Base-by-base conservation (phyloP, 2,113 vertebrate genomes). In the Channa maculata region DNA sequence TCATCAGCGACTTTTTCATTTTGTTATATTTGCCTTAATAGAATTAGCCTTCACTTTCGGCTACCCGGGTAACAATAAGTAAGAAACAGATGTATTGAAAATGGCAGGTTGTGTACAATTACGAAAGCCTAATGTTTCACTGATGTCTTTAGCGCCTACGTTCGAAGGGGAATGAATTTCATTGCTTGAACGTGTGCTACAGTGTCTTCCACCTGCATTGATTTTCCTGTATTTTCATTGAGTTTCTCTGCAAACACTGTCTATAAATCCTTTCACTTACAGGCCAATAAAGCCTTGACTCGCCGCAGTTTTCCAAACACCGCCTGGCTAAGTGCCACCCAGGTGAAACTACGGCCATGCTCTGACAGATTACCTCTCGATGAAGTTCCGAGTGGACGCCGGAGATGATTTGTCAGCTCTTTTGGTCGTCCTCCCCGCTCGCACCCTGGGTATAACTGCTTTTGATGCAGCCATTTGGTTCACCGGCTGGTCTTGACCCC, bases 281-380 rank as follows among this genome's bases (percentile, higher is more conserved):
- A 53, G 44, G 50, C 49, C 50, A 55, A 61, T 61, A 72, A 63
- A 79, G 68, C 70, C 36, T 51, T 46, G 58, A 77, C 34, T 68
- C 5, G 52, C 39, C 39, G 71, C 39, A 38, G 43, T 24, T 62
- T 49, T 70, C 3, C 48, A 37, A 44, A 43, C 36, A 34, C 15
- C 52, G 24, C 34, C 43, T 51, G 12, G 8, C 6, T 62, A 43
- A 44, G 64, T 51, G 33, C 53, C 36, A 55, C 10, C 33, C 13
- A 39, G 57, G 58, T 63, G 14, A 41, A 51, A 68, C 65, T 11
- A 15, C 5, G 46, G 58, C 15, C 59, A 1, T 50, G 37, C 6
- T 54, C 5, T 62, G 64, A 80, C 12, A 50, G 15, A 71, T 90
- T 90, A 87, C 93, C 89, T 92, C 38, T 90, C 84, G 9, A 92